These are phyloP conservation scores for Pammene aurita DNA, from an alignment of 2,888 invertebrate species.

Conservation along the genomic window DNA sequence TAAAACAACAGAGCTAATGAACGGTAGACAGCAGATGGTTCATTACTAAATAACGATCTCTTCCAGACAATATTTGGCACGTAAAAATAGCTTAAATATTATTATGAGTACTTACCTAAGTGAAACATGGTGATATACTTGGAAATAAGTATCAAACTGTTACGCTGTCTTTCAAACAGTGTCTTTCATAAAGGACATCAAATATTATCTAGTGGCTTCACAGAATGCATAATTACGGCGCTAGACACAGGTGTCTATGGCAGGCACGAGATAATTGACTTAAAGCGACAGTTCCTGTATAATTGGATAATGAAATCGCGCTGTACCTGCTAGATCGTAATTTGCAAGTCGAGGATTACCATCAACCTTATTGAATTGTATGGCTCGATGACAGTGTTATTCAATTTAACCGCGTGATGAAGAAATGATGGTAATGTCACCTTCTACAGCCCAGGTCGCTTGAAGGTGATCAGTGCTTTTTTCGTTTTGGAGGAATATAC, in stretches of 20 bases:
- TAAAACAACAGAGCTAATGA: too few species aligned
- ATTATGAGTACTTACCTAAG: too few species aligned
- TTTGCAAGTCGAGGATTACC: conserved; percentile 19
- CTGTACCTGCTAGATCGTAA: conserved; percentile 10
- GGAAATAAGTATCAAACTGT: too few species aligned
- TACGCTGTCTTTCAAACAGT: too few species aligned
- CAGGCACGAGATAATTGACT: conserved; percentile 21
- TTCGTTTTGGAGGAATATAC: too few species aligned
- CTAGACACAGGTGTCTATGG: not conserved
- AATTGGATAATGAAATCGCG: conserved; percentile 33
- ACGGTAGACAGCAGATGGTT: too few species aligned
- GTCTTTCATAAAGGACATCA: too few species aligned
- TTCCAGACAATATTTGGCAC: too few species aligned
- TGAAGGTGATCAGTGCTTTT: not conserved
- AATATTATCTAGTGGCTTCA: too few species aligned
- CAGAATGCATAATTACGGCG: not conserved
- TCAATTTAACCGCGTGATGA: not conserved
- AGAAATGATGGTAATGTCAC: not conserved
- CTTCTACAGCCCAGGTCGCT: not conserved
- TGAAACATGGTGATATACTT: too few species aligned
- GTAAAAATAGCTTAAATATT: too few species aligned
- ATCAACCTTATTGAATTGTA: conserved; percentile 13
- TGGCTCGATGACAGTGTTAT: conserved; percentile 1
- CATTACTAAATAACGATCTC: too few species aligned
- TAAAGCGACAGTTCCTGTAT: conserved; percentile 11